phyloP scores from a whole-genome alignment of 2,113 vertebrate species.

The Mellivora capensis region DNA sequence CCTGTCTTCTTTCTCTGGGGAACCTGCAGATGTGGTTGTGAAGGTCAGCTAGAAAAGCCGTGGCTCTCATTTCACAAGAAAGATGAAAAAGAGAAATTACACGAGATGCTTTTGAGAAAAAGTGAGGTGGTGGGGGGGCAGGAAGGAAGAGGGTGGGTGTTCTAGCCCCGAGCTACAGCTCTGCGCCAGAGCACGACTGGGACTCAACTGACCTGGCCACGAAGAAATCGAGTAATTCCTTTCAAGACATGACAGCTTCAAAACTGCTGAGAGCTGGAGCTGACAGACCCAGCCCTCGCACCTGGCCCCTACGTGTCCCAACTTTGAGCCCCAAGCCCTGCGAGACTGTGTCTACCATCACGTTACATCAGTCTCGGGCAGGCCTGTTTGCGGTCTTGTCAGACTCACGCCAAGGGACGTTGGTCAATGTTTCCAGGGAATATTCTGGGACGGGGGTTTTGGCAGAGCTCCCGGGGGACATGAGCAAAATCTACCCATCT shows the following conservation, averaged over 20 bases:
- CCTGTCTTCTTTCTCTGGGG: accelerated
- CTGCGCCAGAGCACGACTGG: accelerated
- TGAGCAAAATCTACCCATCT: accelerated
- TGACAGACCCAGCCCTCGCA: too few species aligned
- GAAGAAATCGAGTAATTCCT: background rate
- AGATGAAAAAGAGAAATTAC: background rate
- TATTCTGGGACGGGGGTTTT: background rate
- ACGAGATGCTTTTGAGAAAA: background rate
- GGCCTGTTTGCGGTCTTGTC: background rate
- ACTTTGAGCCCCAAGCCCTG: accelerated
- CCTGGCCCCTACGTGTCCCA: accelerated
- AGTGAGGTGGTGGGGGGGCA: accelerated
- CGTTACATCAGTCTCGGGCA: accelerated
- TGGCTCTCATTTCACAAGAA: background rate
- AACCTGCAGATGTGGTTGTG: background rate
- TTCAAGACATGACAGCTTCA: background rate
- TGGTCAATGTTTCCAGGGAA: background rate
- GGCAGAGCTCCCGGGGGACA: accelerated
- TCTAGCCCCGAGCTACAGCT: background rate
- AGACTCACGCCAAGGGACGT: accelerated
- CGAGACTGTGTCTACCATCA: accelerated
- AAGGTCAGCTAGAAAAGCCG: background rate
- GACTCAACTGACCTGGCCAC: background rate
- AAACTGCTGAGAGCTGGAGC: background rate
- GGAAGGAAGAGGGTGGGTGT: background rate